Evolutionary conservation across 2,888 invertebrate genomes (phyloP).

Genomic region (Apamea anceps): DNA sequence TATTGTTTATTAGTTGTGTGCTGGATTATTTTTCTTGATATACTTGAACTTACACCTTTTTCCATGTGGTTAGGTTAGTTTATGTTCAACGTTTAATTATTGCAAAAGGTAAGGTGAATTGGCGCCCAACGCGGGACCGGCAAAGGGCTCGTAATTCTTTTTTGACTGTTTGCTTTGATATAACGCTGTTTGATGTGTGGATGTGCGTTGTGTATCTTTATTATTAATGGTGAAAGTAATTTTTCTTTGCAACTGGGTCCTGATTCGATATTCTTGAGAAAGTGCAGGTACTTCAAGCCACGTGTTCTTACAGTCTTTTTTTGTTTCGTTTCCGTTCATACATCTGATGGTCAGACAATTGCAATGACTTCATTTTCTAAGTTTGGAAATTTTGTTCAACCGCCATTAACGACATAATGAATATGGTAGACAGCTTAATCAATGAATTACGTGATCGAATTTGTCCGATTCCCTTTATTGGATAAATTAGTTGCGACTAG

Average conservation of each 20-base stretch:
- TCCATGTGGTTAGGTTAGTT: background rate
- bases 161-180: conserved; percentile 29
- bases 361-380: background rate
- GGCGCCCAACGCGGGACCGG: conserved; percentile 56
- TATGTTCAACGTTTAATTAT: conserved; percentile 71
- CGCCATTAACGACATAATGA: background rate
- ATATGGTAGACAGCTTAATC: background rate
- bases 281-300: too few relatives aligned
- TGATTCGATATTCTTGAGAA: background rate
- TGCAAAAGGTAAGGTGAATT: conserved; percentile 66
- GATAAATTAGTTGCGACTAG: conserved; percentile 14
- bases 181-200: conserved; percentile 3
- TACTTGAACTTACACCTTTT: background rate
- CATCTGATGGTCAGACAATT: background rate
- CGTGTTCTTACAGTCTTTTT: background rate
- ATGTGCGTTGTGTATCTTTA: background rate
- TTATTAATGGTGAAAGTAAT: background rate
- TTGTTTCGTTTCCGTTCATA: background rate
- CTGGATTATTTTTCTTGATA: background rate
- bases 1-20: background rate
- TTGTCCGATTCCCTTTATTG: conserved; percentile 1
- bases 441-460: background rate
- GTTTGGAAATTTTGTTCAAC: background rate
- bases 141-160: conserved; percentile 19
- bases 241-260: background rate